Evolutionary conservation across 1,140 invertebrate species (phyloP).

Genomic region (Rhyacophila brunnea): DNA sequence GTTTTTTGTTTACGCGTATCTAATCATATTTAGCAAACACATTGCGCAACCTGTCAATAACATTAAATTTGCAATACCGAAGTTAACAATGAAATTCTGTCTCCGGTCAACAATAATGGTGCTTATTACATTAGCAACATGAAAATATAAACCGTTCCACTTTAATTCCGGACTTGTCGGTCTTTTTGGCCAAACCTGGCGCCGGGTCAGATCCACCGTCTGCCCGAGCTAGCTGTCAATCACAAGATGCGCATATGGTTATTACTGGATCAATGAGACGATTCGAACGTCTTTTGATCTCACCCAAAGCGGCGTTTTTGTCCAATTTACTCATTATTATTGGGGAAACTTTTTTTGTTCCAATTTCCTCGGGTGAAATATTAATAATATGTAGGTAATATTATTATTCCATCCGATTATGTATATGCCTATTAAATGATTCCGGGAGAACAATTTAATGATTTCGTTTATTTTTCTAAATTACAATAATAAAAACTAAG

Average conservation of each 20-base stretch:
- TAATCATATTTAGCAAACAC: no score
- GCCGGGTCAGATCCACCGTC: neutral
- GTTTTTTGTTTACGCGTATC: no score
- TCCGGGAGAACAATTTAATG: neutral
- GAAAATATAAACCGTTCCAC: neutral
- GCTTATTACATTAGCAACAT: neutral
- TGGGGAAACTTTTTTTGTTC: neutral
- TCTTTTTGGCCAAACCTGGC: neutral
- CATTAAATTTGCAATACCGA: neutral
- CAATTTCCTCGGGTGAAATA: neutral
- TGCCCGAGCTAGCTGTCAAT: constrained; percentile 14
- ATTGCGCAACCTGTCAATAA: neutral
- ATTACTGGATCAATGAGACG: constrained; percentile 16
- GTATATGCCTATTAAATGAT: neutral
- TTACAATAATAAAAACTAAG: no score
- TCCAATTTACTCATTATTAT: constrained; percentile 4
- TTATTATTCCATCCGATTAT: neutral
- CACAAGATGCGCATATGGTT: constrained; percentile 11
- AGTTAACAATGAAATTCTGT: neutral
- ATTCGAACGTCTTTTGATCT: constrained; percentile 17
- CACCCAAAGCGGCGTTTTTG: neutral
- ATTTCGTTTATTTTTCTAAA: no score
- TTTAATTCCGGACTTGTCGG: no score
- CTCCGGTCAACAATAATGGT: neutral
- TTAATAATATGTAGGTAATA: no score